Evolutionary conservation across 2,888 invertebrate genomes (phyloP), one percentile per base, ranked within the genome.

Genomic region (Phorcus lineatus): DNA sequence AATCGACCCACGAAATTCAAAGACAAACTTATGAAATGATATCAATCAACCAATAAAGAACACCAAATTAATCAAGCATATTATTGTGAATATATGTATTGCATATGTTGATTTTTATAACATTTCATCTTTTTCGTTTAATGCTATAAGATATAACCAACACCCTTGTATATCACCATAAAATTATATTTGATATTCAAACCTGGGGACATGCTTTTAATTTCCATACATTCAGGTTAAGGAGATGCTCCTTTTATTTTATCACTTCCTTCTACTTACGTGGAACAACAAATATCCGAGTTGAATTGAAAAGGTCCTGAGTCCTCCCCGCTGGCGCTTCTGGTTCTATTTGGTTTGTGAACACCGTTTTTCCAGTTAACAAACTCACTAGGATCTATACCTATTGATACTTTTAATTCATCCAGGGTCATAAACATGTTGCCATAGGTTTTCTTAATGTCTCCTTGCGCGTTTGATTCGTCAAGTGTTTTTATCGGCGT

Each of bases 351-450:
- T 3, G 70, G 70, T 6, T 19, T 9, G 13, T 70, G 70, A 52
- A 74, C 74, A 19, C 74, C 74, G 24, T 47, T 52, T 16, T 74
- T 24, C 74, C 74, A 74, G 24, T 52, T 74, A 22, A 74, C 13
- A 24, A 52, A 24, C 3, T 19, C 11, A 52, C 52, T 52, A 2
- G 47, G 11, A 22, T 40, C 22, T 0, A 74, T 52, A 13, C 74
- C 52, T 22, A 74, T 22, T 19, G 74, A 24, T 24, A n/a, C 16
- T 17, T 74, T 74, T 52, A 74, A 28, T 24, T 74, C 53, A 24
- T 22, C 74, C 19, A 74, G 47, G 22, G 74, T 74, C 74, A 74
- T 52, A 52, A 74, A 74, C 52, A 74, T 74, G 22, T 74, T 24
- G 0, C 74, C 74, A 24, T 74, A 74, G 4, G 47, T 52, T 52